Percentiles rank a stretch among this genome's conserved stretches.
Evolutionary conservation across 1,140 invertebrate species (phyloP).

Genomic region (Dendroctonus valens): DNA sequence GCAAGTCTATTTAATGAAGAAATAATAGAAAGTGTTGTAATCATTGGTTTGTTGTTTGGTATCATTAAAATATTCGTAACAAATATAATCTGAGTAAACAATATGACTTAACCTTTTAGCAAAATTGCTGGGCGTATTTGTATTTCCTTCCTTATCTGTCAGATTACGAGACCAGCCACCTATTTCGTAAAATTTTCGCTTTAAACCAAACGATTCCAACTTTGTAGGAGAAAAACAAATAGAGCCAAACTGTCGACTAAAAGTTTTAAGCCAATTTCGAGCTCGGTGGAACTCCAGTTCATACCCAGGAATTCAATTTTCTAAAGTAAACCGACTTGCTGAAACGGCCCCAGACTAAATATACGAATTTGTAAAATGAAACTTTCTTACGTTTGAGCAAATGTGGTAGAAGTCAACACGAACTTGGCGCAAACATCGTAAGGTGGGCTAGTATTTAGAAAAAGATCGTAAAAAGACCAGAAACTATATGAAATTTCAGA

Average conservation of each 20-base stretch:
- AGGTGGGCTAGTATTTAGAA: slow-evolving; percentile 2
- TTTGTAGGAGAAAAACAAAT: slow-evolving; percentile 25
- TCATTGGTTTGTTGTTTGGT: no score
- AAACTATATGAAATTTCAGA: no score
- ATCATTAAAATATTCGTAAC: no score
- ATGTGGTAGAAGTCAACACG: slow-evolving; percentile 15
- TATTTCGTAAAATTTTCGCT: slow-evolving; percentile 1
- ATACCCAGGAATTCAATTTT: slow-evolving; percentile 35
- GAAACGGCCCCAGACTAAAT: slow-evolving; percentile 29
- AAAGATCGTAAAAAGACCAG: neutral
- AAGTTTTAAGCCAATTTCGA: slow-evolving; percentile 32
- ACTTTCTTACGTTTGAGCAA: slow-evolving; percentile 25
- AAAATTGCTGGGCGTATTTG: neutral
- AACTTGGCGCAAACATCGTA: slow-evolving; percentile 7
- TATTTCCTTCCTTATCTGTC: neutral
- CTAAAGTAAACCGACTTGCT: slow-evolving; percentile 36
- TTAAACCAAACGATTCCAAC: slow-evolving; percentile 3
- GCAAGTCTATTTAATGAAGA: no score
- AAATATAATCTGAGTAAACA: no score
- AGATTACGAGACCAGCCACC: neutral
- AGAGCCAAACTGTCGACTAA: slow-evolving; percentile 30
- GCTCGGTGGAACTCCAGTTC: slow-evolving; percentile 20
- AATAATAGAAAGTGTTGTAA: no score
- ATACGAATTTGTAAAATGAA: slow-evolving; percentile 33
- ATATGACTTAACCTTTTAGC: no score